phyloP scores from a whole-genome alignment of 2,888 invertebrate species.

The Sericinus montela region DNA sequence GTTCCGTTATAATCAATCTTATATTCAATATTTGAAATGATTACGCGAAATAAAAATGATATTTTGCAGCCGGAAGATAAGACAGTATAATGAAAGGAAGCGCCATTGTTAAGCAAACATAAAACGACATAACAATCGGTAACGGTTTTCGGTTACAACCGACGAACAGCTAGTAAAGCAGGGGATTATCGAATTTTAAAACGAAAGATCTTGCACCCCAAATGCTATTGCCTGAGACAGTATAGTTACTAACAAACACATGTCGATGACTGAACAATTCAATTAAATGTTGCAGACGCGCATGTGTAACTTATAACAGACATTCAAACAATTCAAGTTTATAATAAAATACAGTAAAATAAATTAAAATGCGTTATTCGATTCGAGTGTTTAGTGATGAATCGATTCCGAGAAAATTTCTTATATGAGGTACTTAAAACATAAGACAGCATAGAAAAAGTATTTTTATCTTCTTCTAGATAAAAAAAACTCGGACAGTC shows the following conservation, averaged over 20 bases:
- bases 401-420: no score
- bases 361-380: not conserved
- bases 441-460: no score
- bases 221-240: no score
- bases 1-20: not conserved
- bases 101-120: constrained; percentile 15
- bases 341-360: not conserved
- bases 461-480: no score
- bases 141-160: not conserved
- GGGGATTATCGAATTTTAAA: constrained; percentile 10
- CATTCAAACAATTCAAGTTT: not conserved
- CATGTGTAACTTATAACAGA: not conserved
- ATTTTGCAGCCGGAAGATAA: not conserved
- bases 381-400: no score
- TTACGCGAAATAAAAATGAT: not conserved
- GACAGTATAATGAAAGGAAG: constrained; percentile 14
- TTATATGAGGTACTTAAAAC: no score
- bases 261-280: constrained; percentile 7
- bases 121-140: constrained; percentile 7
- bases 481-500: not conserved
- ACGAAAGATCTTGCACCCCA: constrained; percentile 2
- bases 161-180: not conserved
- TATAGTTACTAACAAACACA: not conserved
- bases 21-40: not conserved
- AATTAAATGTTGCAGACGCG: not conserved